These are phyloP conservation scores for Oenanthe melanoleuca DNA, from an alignment of 2,113 vertebrate species.

Conservation along the genomic window DNA sequence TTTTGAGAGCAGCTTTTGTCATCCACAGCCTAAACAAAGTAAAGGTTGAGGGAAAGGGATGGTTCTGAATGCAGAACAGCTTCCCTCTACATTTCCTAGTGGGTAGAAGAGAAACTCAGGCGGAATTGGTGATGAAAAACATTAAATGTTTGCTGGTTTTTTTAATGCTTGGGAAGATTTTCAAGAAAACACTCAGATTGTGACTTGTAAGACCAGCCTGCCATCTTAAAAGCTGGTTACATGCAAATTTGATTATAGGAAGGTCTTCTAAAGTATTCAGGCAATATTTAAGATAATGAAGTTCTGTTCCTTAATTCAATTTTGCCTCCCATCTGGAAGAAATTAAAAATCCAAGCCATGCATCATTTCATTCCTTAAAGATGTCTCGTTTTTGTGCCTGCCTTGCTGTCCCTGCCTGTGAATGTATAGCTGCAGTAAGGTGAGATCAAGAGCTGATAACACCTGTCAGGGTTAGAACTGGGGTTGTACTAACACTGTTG, in stretches of 20 bases:
- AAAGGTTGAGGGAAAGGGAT: background rate
- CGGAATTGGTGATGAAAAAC: background rate
- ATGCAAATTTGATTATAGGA: background rate
- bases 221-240: background rate
- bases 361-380: background rate
- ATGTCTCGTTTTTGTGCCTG: background rate
- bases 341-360: constrained; percentile 15
- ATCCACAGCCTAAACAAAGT: background rate
- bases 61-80: background rate
- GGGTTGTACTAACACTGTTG: background rate
- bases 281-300: constrained; percentile 8
- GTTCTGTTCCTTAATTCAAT: background rate
- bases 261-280: background rate
- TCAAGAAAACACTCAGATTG: background rate
- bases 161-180: background rate
- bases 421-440: accelerated
- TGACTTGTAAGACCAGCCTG: background rate
- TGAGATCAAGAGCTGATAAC: background rate
- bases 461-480: background rate
- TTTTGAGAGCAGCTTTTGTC: background rate
- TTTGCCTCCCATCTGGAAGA: constrained; percentile 9
- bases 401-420: background rate
- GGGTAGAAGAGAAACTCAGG: accelerated
- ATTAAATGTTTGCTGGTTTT: background rate
- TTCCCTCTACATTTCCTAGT: accelerated